These are phyloP conservation scores for Orchesella cincta DNA, from an alignment of 1,140 invertebrate species.

Conservation along the genomic window DNA sequence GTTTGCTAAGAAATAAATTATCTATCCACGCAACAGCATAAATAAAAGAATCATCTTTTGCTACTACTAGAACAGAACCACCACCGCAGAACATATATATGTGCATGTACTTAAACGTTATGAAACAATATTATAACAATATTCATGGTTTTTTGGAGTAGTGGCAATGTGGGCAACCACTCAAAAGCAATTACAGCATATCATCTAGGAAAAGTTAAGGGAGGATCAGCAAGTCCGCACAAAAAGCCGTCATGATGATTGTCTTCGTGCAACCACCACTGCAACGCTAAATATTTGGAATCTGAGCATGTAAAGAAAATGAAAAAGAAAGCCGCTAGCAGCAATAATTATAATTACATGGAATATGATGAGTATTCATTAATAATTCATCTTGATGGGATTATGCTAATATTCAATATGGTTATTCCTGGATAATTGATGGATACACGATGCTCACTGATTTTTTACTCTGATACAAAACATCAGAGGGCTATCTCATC, in stretches of 20 bases:
- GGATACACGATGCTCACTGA: neutral
- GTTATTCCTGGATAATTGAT: neutral
- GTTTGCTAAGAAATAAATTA: slow-evolving; percentile 23
- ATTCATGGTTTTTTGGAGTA: neutral
- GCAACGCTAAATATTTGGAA: too few species aligned
- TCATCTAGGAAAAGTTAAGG: slow-evolving; percentile 2
- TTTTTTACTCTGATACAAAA: too few species aligned
- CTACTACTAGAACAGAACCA: neutral
- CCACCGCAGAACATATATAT: slow-evolving; percentile 1
- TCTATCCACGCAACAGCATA: slow-evolving; percentile 19
- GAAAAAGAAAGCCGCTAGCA: slow-evolving; percentile 26
- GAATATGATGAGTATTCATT: slow-evolving; percentile 26
- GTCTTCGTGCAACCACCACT: too few species aligned
- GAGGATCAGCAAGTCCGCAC: neutral
- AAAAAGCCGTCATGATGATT: neutral
- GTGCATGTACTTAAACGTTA: neutral
- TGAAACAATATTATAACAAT: neutral
- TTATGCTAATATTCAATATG: slow-evolving; percentile 8
- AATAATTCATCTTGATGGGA: slow-evolving; percentile 22
- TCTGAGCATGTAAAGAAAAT: neutral
- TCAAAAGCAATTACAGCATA: slow-evolving; percentile 28
- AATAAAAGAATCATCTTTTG: slow-evolving; percentile 24
- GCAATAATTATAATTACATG: slow-evolving; percentile 30
- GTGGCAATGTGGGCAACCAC: slow-evolving; percentile 10
- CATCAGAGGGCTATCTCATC: too few species aligned